Evolutionary conservation across 2,113 vertebrate genomes (phyloP).

Genomic region (Platichthys stellatus): DNA sequence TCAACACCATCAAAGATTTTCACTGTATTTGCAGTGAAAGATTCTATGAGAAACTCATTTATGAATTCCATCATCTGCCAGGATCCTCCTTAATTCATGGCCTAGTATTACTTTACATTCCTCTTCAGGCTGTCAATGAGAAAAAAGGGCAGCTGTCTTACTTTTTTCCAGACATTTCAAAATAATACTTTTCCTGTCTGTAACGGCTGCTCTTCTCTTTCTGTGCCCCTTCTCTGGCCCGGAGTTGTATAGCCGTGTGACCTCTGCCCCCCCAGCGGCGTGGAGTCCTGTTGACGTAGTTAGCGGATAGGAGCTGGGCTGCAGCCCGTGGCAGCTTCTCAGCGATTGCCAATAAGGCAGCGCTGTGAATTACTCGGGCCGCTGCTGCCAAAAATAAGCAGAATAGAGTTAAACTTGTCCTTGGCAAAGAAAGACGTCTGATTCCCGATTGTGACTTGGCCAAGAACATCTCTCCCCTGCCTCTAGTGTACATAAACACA

Average conservation of each 20-base stretch:
- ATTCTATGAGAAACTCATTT: constrained; percentile 4
- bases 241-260: constrained; percentile 10
- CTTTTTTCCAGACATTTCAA: constrained; percentile 20
- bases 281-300: constrained; percentile 44
- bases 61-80: constrained; percentile 15
- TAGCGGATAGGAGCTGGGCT: constrained; percentile 37
- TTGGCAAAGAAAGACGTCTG: constrained; percentile 69
- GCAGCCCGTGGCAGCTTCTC: constrained; percentile 41
- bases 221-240: constrained; percentile 25
- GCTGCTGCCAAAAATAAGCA: constrained; percentile 72
- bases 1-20: not conserved
- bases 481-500: constrained; percentile 61
- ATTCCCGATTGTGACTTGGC: constrained; percentile 66
- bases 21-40: constrained; percentile 1
- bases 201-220: constrained; percentile 18
- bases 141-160: constrained; percentile 44
- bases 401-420: constrained; percentile 73
- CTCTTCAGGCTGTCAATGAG: constrained; percentile 27
- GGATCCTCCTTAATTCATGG: constrained; percentile 29
- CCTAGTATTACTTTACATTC: constrained; percentile 44
- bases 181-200: constrained; percentile 25
- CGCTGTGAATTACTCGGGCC: constrained; percentile 55
- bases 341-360: constrained; percentile 57
- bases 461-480: constrained; percentile 74
- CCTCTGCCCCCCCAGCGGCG: constrained; percentile 35